Base-by-base conservation (phyloP, 2,797 vertebrate genomes). In the Salarias fasciatus region DNA sequence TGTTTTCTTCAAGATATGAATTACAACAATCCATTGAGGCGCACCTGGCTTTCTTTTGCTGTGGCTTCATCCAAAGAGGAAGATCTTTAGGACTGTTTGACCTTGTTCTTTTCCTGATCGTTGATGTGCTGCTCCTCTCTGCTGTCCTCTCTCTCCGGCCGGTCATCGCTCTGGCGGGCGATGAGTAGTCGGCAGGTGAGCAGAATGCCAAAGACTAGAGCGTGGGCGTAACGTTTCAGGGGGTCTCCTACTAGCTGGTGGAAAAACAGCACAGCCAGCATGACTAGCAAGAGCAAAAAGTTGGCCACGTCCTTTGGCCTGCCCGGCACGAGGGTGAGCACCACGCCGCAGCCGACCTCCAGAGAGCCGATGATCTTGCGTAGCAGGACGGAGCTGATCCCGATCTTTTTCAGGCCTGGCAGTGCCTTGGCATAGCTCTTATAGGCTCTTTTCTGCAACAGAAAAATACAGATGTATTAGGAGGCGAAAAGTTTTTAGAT, bases 161-260 rank as follows among this genome's bases (percentile, higher is more conserved):
- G 93, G 13, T 99, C 97, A 30, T 99, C 97, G 0, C 94, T 94
- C 89, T 99, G 97, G 11, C 97, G 95, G n/a, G 97, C 94, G 0
- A 99, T 97, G 12, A 99, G 94, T 78, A 99, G 92, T 13, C 97
- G 96, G 69, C 97, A 99, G 63, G 97, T 99, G 15, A 99, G 95
- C 66, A 99, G 93, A 80, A 99, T 99, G 11, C 98, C 98, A 42
- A 99, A 99, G 69, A 99, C 97, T n/a, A 99, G 89, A 56, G 98
- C 96, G 0, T 99, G 98, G 69, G 98, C 98, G 0, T 99, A 99
- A 11, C 97, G 94, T 80, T 98, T 99, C 62, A 99, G 93, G 2
- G 97, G 97, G 84, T 99, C 98, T 15, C 97, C 98, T 3, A 99
- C 97, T 1, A 99, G 92, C 90, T 99, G 98, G 81, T 99, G 98